A percentile compares a stretch with the other conserved stretches of the same genome.
phyloP scores from a whole-genome alignment of 2,113 vertebrate species.

The Vicugna pacos region DNA sequence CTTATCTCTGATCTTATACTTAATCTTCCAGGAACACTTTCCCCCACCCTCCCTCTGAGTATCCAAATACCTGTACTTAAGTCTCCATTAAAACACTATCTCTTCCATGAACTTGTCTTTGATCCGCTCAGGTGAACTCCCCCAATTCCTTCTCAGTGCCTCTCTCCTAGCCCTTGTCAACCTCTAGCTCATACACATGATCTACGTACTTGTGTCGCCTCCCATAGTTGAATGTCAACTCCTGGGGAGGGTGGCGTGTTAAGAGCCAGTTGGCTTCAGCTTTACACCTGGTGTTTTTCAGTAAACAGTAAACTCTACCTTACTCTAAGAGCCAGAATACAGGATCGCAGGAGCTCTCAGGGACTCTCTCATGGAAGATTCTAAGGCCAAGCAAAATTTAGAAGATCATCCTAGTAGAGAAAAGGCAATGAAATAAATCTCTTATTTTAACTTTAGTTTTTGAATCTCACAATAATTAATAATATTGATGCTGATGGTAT shows the following conservation, averaged over 20 bases:
- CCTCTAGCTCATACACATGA: not conserved
- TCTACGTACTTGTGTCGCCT: not conserved
- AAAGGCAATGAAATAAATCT: not conserved
- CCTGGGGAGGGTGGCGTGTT: not conserved
- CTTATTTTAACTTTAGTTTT: not conserved
- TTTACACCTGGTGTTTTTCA: not conserved
- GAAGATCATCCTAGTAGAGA: not conserved
- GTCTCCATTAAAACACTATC: not conserved
- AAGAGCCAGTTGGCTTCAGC: not conserved
- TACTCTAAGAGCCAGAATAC: not conserved
- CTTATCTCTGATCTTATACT: conserved; percentile 17
- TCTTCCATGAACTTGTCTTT: not conserved
- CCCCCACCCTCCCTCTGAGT: not conserved
- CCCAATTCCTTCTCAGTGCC: not conserved
- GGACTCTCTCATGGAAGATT: not conserved
- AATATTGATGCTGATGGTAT: not conserved
- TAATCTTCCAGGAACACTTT: not conserved
- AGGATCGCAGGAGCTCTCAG: not conserved
- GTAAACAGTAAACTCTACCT: not conserved
- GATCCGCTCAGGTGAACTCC: not conserved
- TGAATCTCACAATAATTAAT: not conserved
- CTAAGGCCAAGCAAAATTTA: not conserved
- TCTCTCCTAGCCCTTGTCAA: not conserved
- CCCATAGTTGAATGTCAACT: conserved; percentile 33
- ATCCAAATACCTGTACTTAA: conserved; percentile 5